Base-by-base conservation (phyloP, 2,113 vertebrate genomes). In the Oreocharis arfaki region DNA sequence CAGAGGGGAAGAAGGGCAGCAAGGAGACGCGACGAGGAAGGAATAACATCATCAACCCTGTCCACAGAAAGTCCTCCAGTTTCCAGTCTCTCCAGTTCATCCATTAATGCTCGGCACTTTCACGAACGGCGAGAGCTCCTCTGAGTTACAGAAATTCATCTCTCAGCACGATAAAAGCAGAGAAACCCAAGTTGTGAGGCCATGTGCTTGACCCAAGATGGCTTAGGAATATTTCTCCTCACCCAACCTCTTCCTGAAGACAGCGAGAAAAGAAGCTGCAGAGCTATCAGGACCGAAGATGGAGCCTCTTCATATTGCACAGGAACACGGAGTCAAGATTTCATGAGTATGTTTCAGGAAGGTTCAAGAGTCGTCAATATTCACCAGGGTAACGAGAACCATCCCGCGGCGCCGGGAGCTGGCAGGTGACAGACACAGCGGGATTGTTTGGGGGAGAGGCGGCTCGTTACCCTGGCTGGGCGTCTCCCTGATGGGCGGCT, bases 241-340 rank as follows among this genome's bases (percentile, higher is more conserved):
- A 46, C 83, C 81, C 78, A 84, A 93, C 52, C 95, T 88, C 95
- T 78, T 96, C 91, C 90, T 39, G 75, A 96, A 97, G 93, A 91
- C 90, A 68, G 86, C 42, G 20, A 90, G 59, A 69, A 85, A 75
- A 95, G 89, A 95, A 95, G 93, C 95, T 16, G 73, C 63, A 47
- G 88, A 77, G 79, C 39, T 24, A 18, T 6, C 4, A 44, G 92
- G 91, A 90, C 56, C 23, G 85, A 90, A 93, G 94, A 87, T 15
- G 14, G 79, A 88, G 91, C 88, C 92, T 97, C 93, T 97, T 96
- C 74, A 56, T 92, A 94, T 93, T 90, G 94, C 95, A 96, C 85
- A 20, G 90, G 93, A 78, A 73, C 93, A 91, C 69, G 59, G 84
- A 97, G 78, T 65, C 77, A 22, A 78, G 90, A 19, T 91, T 84